phyloP scores from a whole-genome alignment of 1,140 invertebrate species.

The Caenorhabditis latens region DNA sequence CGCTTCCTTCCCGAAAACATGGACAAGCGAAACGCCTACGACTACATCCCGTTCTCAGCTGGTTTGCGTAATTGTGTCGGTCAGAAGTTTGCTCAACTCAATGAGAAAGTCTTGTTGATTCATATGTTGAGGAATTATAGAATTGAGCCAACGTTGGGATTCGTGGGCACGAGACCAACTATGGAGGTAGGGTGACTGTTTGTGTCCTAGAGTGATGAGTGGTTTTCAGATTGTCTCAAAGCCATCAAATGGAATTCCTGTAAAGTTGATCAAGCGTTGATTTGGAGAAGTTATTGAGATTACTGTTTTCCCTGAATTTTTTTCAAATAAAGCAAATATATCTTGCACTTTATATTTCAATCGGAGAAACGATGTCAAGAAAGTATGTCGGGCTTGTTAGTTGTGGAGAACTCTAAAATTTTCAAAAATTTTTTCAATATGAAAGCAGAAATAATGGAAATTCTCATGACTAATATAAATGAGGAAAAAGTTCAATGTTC shows the following conservation, averaged over 20 bases:
- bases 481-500: too few relatives aligned
- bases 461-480: too few relatives aligned
- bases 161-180: background rate
- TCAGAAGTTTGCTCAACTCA: constrained; percentile 86
- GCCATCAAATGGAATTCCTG: constrained; percentile 25
- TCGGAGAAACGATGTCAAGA: too few relatives aligned
- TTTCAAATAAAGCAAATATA: too few relatives aligned
- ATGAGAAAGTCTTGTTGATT: constrained; percentile 88
- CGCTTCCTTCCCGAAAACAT: constrained; percentile 86
- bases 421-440: too few relatives aligned
- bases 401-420: too few relatives aligned
- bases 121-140: constrained; percentile 87
- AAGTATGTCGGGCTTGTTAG: too few relatives aligned
- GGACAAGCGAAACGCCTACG: constrained; percentile 80
- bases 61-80: constrained; percentile 80
- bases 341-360: too few relatives aligned
- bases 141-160: constrained; percentile 77
- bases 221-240: background rate
- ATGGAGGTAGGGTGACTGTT: background rate
- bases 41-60: constrained; percentile 79
- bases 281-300: background rate
- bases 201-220: background rate
- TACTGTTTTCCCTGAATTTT: too few relatives aligned
- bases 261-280: background rate
- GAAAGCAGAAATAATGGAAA: too few relatives aligned